Percentiles rank a stretch among this genome's conserved stretches.
These are phyloP conservation scores for Oreochromis grahami DNA, from an alignment of 2,797 vertebrate genomes.

Conservation along the genomic window DNA sequence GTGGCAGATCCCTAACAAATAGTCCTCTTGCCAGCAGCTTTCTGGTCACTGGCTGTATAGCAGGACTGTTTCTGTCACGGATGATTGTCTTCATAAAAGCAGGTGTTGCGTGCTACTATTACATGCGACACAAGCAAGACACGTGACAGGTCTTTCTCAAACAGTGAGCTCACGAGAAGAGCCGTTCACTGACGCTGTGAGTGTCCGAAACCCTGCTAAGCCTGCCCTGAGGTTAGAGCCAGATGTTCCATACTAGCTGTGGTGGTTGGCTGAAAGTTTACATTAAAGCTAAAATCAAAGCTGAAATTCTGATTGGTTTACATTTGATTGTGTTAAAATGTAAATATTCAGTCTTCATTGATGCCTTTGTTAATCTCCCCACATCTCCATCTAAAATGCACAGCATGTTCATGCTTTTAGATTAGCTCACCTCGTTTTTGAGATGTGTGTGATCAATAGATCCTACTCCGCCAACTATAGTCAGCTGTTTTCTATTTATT, in stretches of 20 bases:
- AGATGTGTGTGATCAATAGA: not conserved
- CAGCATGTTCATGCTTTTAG: not conserved
- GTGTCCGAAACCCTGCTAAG: conserved; percentile 15
- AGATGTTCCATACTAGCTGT: conserved; percentile 3
- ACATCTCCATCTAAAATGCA: not conserved
- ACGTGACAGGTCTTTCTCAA: conserved; percentile 9
- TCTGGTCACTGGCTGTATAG: conserved; percentile 35
- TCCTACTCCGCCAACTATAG: not conserved
- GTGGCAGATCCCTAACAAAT: conserved; percentile 70
- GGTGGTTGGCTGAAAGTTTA: not conserved
- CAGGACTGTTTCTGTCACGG: conserved; percentile 8
- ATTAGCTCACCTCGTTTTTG: not conserved
- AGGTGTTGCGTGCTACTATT: not conserved
- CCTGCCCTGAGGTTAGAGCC: conserved; percentile 1
- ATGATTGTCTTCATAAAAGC: not conserved
- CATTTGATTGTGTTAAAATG: not conserved
- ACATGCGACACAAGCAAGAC: not conserved
- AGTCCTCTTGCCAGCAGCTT: conserved; percentile 47
- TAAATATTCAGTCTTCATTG: not conserved
- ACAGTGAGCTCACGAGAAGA: not conserved
- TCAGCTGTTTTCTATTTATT: not conserved
- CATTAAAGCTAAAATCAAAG: not conserved
- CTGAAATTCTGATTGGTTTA: not conserved
- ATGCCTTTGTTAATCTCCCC: not conserved
- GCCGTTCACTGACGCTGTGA: not conserved